Evolutionary conservation across 1,140 invertebrate genomes (phyloP).

Genomic region (Brachionus koreanus): DNA sequence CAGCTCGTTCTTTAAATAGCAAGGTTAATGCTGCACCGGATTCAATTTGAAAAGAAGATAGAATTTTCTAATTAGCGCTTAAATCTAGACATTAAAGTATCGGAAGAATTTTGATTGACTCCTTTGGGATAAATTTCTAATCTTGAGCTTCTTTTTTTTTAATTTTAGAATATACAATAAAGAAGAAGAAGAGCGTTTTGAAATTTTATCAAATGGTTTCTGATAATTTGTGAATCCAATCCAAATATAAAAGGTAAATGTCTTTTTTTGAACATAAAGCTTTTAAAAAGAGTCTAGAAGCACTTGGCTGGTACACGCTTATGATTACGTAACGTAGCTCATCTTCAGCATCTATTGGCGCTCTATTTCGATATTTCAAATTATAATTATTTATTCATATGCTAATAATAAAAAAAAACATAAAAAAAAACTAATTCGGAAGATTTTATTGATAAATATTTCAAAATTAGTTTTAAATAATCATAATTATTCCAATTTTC

Average conservation of each 20-base stretch:
- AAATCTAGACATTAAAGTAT: not conserved
- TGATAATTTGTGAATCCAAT: not conserved
- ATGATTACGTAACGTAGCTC: not conserved
- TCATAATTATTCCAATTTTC: slow-evolving; percentile 37
- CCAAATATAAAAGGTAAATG: not conserved
- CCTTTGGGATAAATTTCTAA: not conserved
- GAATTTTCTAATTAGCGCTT: not conserved
- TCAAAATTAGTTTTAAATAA: slow-evolving; percentile 30
- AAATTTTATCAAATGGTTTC: not conserved
- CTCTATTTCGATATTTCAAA: slow-evolving; percentile 12
- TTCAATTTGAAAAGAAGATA: not conserved
- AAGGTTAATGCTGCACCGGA: not conserved
- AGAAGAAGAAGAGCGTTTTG: slow-evolving; percentile 15
- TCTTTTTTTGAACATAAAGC: no score
- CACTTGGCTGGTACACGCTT: not conserved
- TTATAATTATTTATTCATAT: slow-evolving; percentile 40
- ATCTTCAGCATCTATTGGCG: not conserved
- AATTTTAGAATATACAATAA: not conserved
- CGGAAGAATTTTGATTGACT: not conserved
- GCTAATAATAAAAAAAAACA: slow-evolving; percentile 11
- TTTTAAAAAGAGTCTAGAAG: not conserved
- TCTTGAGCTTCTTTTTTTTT: not conserved
- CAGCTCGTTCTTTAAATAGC: not conserved
- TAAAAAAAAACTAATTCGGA: not conserved
- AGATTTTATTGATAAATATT: slow-evolving; percentile 34